Base-by-base conservation (phyloP, 2,113 vertebrate species). In the Porphyrio hochstetteri region DNA sequence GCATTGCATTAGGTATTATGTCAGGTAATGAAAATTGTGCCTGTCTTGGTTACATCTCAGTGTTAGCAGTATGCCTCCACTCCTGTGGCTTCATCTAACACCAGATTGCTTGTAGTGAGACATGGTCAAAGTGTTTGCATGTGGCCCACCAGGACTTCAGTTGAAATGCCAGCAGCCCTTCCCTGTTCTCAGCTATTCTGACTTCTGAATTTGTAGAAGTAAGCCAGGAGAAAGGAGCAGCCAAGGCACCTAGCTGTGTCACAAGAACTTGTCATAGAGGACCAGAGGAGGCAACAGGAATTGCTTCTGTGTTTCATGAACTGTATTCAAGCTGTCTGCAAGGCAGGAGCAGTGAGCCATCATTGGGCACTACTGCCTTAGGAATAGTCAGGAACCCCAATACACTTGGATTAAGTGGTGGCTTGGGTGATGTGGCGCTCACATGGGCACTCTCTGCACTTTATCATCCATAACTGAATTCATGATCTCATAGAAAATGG, bases 121-220 rank as follows among this genome's bases (percentile, higher is more conserved):
- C 5, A 2, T 28, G 36, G 44, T 36, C 61, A 18, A 6, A 16
- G 40, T 29, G 18, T 38, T 65, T 52, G 68, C 12, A 86, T 0
- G 0, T 31, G 19, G 36, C 27, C 29, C 14, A 20, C 16, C 46
- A 16, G 48, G 68, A 35, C 42, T 33, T 65, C 33, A 35, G 59
- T 0, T 42, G 69, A 27, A 16, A 27, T 1, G 7, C 15, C 31
- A 15, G 21, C 48, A 69, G 11, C 15, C n/a, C 11, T 91, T 48
- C 46, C 17, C 33, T 74, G 15, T 33, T 67, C 72, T 61, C 53
- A 35, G 50, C 3, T 8, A 35, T 25, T 44, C 48, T 35, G 12
- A 53, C 16, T 27, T 21, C 15, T 0, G 0, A 6, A 4, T 24
- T 14, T 38, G 31, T 5, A 67, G 68, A 42, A 71, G 24, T 10